Percentiles rank a stretch among this genome's conserved stretches.
These are phyloP conservation scores for Coranthus polyacanthus DNA, from an alignment of 2,797 vertebrate species.

Conservation along the genomic window DNA sequence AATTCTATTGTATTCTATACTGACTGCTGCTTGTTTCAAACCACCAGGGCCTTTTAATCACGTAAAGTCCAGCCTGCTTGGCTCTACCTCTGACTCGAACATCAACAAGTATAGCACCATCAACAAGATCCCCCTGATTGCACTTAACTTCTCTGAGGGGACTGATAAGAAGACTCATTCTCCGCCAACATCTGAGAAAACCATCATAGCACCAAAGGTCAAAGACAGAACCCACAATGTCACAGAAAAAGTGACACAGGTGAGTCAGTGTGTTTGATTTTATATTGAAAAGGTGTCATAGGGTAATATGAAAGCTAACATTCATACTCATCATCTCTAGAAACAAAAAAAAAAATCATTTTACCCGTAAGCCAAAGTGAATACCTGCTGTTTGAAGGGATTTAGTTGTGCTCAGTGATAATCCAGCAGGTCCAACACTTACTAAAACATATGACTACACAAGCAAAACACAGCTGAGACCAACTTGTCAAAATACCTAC, in stretches of 20 bases:
- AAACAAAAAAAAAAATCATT: too few relatives aligned
- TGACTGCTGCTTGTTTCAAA: slow-evolving; percentile 26
- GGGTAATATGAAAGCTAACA: too few relatives aligned
- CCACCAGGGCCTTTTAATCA: slow-evolving; percentile 95
- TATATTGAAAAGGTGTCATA: too few relatives aligned
- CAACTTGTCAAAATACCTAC: too few relatives aligned
- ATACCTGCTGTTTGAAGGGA: too few relatives aligned
- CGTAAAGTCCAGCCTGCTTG: slow-evolving; percentile 96
- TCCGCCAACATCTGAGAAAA: slow-evolving; percentile 94
- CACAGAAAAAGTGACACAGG: slow-evolving; percentile 99
- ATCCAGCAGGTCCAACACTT: too few relatives aligned
- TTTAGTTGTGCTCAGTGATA: too few relatives aligned
- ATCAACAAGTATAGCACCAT: slow-evolving; percentile 99
- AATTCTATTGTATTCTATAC: slow-evolving; percentile 10
- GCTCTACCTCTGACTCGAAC: slow-evolving; percentile 98
- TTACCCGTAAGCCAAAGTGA: too few relatives aligned
- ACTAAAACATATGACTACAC: too few relatives aligned
- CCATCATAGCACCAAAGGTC: slow-evolving; percentile 98
- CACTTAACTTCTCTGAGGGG: slow-evolving; percentile 95
- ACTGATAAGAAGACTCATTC: slow-evolving; percentile 95
- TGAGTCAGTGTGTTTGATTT: slow-evolving; percentile 68
- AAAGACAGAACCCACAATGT: slow-evolving; percentile 99
- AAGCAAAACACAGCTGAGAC: too few relatives aligned
- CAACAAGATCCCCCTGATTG: slow-evolving; percentile 98
- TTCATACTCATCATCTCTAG: too few relatives aligned